phyloP scores from a whole-genome alignment of 2,888 invertebrate genomes.

The Elgonia sp. region DNA sequence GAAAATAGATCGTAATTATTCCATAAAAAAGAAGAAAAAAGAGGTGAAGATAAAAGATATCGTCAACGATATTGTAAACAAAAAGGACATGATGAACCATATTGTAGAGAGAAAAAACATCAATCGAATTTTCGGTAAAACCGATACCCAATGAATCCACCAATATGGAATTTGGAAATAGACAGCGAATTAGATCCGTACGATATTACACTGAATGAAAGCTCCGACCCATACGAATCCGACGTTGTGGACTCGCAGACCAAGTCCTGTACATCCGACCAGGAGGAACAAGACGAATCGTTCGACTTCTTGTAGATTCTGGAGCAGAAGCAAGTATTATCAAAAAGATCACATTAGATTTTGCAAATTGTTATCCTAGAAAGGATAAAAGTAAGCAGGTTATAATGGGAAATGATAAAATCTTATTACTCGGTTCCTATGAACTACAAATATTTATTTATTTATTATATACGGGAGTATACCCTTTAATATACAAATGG shows the following conservation, averaged over 20 bases:
- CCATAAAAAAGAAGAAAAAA: too few relatives aligned
- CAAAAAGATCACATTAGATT: constrained; percentile 6
- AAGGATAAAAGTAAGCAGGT: constrained; percentile 10
- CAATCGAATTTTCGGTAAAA: constrained; percentile 4
- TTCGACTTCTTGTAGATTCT: constrained; percentile 12
- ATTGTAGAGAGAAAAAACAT: background rate
- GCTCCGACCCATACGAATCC: constrained; percentile 20
- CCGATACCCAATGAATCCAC: background rate
- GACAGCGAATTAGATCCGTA: too few relatives aligned
- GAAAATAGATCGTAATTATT: too few relatives aligned
- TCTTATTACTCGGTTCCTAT: too few relatives aligned
- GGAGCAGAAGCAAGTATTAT: constrained; percentile 16
- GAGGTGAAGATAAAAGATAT: background rate
- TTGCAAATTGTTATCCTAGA: background rate
- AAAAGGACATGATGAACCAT: background rate
- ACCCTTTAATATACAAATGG: too few relatives aligned
- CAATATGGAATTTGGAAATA: background rate
- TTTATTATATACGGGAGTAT: too few relatives aligned
- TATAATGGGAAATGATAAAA: constrained; percentile 22
- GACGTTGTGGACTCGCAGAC: constrained; percentile 6
- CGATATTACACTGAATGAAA: too few relatives aligned
- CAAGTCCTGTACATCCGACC: constrained; percentile 27
- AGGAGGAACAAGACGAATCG: constrained; percentile 10
- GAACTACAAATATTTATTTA: too few relatives aligned
- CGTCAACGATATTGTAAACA: background rate